Conservation (phyloP, 2,113 vertebrate genomes). For the Scomber colias region DNA sequence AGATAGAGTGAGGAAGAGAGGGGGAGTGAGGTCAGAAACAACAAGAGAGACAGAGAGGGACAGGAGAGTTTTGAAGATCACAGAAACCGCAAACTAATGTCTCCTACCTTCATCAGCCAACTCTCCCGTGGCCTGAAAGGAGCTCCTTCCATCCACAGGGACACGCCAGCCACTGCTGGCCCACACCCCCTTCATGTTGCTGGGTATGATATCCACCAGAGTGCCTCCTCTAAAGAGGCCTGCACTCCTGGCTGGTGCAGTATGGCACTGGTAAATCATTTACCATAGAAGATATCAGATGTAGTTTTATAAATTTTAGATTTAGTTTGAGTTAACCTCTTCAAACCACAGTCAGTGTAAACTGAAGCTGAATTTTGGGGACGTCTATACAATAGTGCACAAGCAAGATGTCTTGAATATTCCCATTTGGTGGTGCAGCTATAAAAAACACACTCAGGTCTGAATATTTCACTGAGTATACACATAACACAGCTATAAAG, state of each 20-base stretch:
- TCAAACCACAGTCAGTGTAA: background rate
- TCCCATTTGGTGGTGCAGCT: no score
- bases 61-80: slow-evolving; percentile 60
- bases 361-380: no score
- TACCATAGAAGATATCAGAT: background rate
- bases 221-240: slow-evolving; percentile 37
- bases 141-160: slow-evolving; percentile 59
- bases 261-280: background rate
- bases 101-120: slow-evolving; percentile 76
- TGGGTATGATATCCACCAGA: slow-evolving; percentile 55
- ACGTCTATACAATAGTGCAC: no score
- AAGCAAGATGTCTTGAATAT: no score
- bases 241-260: slow-evolving; percentile 10
- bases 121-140: slow-evolving; percentile 50
- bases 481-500: no score
- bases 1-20: background rate
- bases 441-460: no score
- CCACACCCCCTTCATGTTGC: slow-evolving; percentile 55
- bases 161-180: slow-evolving; percentile 53
- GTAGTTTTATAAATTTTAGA: background rate
- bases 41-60: slow-evolving; percentile 43
- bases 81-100: slow-evolving; percentile 40
- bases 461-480: no score
- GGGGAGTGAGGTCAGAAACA: slow-evolving; percentile 13
- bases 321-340: background rate